Evolutionary conservation across 37 sponge, comb jelly and placozoan species (phyloP).

Genomic region (Beroe ovata): DNA sequence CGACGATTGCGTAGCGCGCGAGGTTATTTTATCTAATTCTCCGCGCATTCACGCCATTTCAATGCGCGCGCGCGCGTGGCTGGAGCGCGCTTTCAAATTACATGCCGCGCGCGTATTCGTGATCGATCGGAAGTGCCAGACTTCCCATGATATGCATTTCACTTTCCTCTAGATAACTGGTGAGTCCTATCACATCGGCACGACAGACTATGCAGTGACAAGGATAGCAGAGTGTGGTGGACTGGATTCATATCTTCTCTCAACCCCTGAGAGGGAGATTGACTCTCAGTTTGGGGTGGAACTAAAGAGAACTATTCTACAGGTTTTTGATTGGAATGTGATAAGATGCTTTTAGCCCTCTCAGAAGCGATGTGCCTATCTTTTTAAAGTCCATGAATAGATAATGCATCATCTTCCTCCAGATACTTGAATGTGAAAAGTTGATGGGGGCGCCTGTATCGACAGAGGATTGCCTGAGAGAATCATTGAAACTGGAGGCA

Average conservation of each 20-base stretch:
- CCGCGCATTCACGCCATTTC: neutral
- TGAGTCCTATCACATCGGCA: constrained; percentile 50
- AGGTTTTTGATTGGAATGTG: no score
- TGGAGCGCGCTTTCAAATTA: neutral
- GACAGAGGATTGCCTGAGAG: constrained; percentile 16
- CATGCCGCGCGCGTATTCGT: no score
- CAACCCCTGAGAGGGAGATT: constrained; percentile 34
- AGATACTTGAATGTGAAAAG: constrained; percentile 39
- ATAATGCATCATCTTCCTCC: no score
- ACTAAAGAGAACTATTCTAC: neutral
- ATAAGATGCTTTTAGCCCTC: no score
- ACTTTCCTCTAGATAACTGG: constrained; percentile 32
- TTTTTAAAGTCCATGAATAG: no score
- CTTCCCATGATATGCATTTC: neutral
- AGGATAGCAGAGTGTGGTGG: constrained; percentile 57
- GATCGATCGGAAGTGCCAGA: no score
- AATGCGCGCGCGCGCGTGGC: neutral
- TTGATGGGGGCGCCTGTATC: constrained; percentile 10
- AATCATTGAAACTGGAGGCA: constrained; percentile 40
- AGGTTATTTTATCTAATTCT: neutral
- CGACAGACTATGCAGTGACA: constrained; percentile 53
- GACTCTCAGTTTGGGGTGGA: constrained; percentile 65
- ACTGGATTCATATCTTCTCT: constrained; percentile 38
- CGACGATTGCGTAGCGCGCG: neutral
- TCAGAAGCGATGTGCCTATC: no score